Base-by-base conservation (phyloP, 1,140 invertebrate genomes). In the Zaprionus africanus region DNA sequence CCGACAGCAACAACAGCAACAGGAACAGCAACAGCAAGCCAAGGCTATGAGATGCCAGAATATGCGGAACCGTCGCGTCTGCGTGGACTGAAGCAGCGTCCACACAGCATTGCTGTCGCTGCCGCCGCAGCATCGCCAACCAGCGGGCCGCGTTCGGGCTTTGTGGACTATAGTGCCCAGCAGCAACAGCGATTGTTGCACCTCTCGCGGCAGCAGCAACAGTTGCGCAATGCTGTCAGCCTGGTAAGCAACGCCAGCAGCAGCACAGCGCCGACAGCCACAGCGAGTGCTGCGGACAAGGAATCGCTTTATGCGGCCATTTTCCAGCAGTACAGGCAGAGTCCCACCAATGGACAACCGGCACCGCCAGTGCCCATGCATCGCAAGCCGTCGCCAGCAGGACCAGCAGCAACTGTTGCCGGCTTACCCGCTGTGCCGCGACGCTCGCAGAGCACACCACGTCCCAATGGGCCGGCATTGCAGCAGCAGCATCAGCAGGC, bases 151-250 rank as follows among this genome's bases (percentile, higher is more conserved):
- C 64, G 70, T 26, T 82, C 85, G 22, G 76, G 81, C 26, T 92
- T 92, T 53, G 90, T 92, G 15, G 90, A 92, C 62, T 92, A 92
- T 67, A 79, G 62, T 53, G 76, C 81, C 24, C 90, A 91, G 74
- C 90, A 92, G 71, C 91, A 92, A 53, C 91, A 92, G 65, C 91
- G 91, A n/a, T 38, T 92, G 41, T 19, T 92, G 72, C 91, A 92
- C 22, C 64, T 92, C 1, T 91, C 91, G 12, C 81, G 90, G 1
- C 90, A 92, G 70, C 91, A 92, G 76, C 86, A 92, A 49, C 91
- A 92, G 43, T 71, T 91, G 69, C 85, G 90, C 17, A 86, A 82
- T 26, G 91, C 79, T n/a, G 82, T 90, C 41, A 75, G 63, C 43
- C 38, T 70, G 38, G 76, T 78, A 6, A 69, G 43, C 62, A 70